Percentiles rank a stretch among this genome's conserved stretches.
These are phyloP conservation scores for Acanthoscelides obtectus DNA, from an alignment of 2,888 invertebrate genomes.

Conservation along the genomic window DNA sequence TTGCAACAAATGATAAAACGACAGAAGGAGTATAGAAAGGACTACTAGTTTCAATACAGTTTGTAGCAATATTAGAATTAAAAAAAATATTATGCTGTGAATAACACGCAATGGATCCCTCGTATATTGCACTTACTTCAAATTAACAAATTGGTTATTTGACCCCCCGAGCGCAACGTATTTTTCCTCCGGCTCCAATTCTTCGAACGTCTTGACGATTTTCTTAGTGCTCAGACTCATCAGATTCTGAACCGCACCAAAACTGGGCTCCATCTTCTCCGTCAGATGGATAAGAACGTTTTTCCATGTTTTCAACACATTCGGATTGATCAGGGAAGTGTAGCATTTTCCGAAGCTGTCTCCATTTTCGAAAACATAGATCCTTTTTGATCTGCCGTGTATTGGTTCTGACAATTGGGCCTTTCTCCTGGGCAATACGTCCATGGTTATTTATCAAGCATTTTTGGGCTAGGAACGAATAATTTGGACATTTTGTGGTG, in stretches of 20 bases:
- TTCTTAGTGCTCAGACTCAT: background rate
- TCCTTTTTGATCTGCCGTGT: constrained; percentile 4
- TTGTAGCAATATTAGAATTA: no score
- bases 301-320: constrained; percentile 1
- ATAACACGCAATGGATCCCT: no score
- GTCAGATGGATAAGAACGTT: constrained; percentile 3
- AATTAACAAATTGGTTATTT: background rate
- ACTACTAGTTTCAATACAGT: no score
- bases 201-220: background rate
- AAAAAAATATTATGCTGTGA: no score
- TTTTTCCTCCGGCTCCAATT: background rate
- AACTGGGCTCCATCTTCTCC: constrained; percentile 1
- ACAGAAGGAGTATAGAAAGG: no score
- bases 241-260: constrained; percentile 2
- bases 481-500: background rate
- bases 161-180: constrained; percentile 1
- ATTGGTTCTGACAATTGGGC: background rate
- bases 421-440: background rate
- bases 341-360: background rate
- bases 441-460: background rate
- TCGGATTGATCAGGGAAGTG: constrained; percentile 7
- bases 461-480: background rate
- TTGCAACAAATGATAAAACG: no score
- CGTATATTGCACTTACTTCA: background rate
- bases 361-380: constrained; percentile 1